Conservation (phyloP, 2,113 vertebrate genomes). For the Pelusios castaneus region DNA sequence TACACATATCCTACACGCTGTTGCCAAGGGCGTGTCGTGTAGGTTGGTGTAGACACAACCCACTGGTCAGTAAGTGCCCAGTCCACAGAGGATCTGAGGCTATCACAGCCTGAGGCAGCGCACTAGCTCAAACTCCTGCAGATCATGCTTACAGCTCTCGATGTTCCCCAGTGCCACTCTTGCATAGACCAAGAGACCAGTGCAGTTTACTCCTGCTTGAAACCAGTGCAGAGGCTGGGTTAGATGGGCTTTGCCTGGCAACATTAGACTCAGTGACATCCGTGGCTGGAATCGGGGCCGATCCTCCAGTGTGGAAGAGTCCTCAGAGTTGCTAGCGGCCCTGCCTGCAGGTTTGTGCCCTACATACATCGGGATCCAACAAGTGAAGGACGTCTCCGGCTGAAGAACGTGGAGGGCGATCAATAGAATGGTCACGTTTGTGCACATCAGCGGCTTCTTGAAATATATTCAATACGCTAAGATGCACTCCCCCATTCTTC, state of each 20-base stretch:
- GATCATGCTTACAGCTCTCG: not conserved
- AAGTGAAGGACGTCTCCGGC: not conserved
- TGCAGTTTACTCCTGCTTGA: not conserved
- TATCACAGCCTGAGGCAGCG: not conserved
- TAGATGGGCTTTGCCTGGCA: not conserved
- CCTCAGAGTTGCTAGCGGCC: not conserved
- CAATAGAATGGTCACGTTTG: not conserved
- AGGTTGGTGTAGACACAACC: not conserved
- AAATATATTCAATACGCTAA: not conserved
- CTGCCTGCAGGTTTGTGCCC: too few species aligned
- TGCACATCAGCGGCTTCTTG: not conserved
- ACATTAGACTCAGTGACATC: not conserved
- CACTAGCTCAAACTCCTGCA: not conserved
- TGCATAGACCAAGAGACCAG: not conserved
- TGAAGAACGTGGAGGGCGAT: not conserved
- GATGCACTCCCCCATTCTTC: conserved; percentile 5
- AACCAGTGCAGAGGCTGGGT: fast-evolving
- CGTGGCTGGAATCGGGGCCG: not conserved
- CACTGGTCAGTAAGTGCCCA: not conserved
- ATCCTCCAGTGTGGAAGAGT: not conserved
- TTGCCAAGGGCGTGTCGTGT: not conserved
- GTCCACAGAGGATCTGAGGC: not conserved
- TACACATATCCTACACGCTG: not conserved
- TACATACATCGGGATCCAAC: fast-evolving
- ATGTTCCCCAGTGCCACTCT: not conserved